Percentiles rank a stretch among this genome's conserved stretches.
Conservation (phyloP, 1,140 invertebrate genomes). For the Meloidogyne floridensis region DNA sequence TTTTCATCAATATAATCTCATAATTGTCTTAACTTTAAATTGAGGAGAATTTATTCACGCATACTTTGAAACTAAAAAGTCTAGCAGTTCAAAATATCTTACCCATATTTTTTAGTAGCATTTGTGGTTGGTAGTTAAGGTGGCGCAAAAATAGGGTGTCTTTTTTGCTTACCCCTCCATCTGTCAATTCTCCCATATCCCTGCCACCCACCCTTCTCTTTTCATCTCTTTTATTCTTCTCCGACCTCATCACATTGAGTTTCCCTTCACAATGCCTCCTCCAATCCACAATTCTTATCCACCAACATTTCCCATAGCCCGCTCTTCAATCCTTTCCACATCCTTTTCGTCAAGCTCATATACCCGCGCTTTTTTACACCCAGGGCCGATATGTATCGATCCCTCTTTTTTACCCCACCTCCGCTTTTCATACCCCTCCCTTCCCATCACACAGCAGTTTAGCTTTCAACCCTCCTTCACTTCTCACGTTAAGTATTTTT, state of each 20-base stretch:
- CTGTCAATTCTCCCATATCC: neutral
- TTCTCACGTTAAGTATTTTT: neutral
- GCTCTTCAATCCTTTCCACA: neutral
- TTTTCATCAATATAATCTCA: neutral
- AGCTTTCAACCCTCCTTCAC: neutral
- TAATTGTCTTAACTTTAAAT: neutral
- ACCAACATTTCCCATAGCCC: neutral
- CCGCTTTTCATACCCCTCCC: slow-evolving; percentile 17
- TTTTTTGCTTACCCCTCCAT: slow-evolving; percentile 6
- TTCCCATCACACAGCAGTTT: slow-evolving; percentile 12
- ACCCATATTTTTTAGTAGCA: neutral
- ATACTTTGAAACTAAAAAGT: neutral
- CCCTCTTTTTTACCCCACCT: neutral
- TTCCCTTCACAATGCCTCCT: neutral
- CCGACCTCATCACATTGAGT: neutral
- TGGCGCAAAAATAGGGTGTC: neutral
- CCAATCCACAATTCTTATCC: neutral
- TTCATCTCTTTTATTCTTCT: neutral
- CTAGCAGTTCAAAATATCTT: neutral
- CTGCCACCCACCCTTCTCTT: neutral
- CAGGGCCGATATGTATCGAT: neutral
- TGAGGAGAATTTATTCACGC: neutral
- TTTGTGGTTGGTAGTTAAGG: slow-evolving; percentile 4
- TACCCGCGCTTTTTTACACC: neutral
- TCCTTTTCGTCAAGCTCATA: neutral